Conservation (phyloP, 1,140 invertebrate genomes). For the Aphis craccivora region DNA sequence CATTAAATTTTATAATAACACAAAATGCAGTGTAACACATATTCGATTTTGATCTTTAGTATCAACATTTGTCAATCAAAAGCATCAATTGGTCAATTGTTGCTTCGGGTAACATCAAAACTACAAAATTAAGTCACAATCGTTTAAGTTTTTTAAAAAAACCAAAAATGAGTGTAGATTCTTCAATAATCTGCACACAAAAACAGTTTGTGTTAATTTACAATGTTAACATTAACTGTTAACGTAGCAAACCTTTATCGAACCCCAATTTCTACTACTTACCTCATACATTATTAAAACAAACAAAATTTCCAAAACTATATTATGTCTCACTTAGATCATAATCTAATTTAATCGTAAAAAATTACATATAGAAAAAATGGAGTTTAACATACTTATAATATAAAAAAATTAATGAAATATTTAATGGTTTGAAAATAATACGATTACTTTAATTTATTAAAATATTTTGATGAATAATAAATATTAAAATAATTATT, state of each 20-base stretch:
- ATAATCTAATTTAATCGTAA: background rate
- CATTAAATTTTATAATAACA: too few relatives aligned
- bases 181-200: background rate
- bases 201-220: background rate
- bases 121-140: background rate
- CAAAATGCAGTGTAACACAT: background rate
- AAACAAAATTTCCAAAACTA: background rate
- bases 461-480: background rate
- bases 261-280: background rate
- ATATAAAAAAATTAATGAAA: background rate
- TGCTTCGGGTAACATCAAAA: background rate
- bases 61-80: too few relatives aligned
- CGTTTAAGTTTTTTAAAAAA: background rate
- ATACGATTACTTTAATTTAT: constrained; percentile 3
- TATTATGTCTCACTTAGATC: background rate
- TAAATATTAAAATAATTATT: constrained; percentile 5
- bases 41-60: background rate
- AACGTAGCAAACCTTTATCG: background rate
- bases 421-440: background rate
- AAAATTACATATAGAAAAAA: background rate
- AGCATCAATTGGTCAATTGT: too few relatives aligned
- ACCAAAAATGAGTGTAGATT: background rate
- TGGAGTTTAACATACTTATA: background rate
- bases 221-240: background rate
- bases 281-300: background rate